Conservation (phyloP, 2,113 vertebrate genomes). For the Trichechus manatus region DNA sequence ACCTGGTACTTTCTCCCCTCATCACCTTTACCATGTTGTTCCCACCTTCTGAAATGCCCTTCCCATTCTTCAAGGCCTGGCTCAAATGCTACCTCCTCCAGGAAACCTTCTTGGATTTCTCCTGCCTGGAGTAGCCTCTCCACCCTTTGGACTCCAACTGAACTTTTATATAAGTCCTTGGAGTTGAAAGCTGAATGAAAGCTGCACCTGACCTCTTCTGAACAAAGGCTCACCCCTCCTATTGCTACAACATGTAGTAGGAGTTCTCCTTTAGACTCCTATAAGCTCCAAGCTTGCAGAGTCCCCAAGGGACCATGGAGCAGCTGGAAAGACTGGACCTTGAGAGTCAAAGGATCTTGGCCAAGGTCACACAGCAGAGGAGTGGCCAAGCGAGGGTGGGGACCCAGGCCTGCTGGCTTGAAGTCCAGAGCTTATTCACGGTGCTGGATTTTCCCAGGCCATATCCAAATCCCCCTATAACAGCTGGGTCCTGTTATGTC, state of each 20-base stretch:
- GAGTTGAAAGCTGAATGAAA: not conserved
- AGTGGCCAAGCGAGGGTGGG: not conserved
- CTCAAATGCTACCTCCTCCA: slow-evolving; percentile 22
- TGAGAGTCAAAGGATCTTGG: slow-evolving; percentile 7
- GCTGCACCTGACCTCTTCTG: not conserved
- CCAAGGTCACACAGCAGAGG: slow-evolving; percentile 24
- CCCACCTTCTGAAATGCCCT: not conserved
- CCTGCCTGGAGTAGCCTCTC: not conserved
- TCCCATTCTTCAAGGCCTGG: not conserved
- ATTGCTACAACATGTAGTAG: not conserved
- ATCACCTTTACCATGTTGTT: not conserved
- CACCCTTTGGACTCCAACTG: not conserved
- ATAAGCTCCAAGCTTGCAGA: not conserved
- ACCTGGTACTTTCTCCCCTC: not conserved
- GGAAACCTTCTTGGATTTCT: not conserved
- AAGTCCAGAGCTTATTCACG: not conserved
- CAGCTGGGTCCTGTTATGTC: slow-evolving; percentile 42
- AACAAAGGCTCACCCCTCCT: not conserved
- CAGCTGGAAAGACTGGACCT: not conserved
- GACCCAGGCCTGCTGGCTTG: not conserved
- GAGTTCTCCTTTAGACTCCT: not conserved
- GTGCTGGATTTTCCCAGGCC: slow-evolving; percentile 24
- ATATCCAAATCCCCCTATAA: not conserved
- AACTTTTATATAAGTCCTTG: not conserved
- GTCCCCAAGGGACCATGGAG: not conserved